Evolutionary conservation across 2,888 invertebrate genomes (phyloP).

Genomic region (Caenorhabditis sulstoni): DNA sequence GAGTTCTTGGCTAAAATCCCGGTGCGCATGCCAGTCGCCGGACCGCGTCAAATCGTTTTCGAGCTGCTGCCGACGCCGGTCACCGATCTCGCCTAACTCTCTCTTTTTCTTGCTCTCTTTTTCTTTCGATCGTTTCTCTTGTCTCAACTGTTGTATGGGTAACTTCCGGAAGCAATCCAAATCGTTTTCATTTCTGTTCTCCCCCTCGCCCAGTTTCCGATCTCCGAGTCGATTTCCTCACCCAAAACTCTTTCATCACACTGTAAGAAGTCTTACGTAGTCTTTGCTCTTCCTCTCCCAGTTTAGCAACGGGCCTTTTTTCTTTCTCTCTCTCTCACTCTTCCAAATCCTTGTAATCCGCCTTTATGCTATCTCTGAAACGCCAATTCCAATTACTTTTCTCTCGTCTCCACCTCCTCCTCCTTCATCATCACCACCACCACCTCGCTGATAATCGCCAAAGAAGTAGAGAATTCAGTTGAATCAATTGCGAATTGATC

Average conservation of each 20-base stretch:
- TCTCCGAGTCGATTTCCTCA: constrained; percentile 1
- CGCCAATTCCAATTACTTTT: neutral
- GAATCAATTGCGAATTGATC: constrained; percentile 28
- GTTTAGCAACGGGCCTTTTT: constrained; percentile 36
- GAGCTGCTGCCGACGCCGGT: constrained; percentile 67
- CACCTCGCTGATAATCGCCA: too few relatives aligned
- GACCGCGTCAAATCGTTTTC: constrained; percentile 69
- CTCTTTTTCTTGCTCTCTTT: too few relatives aligned
- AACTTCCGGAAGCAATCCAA: constrained; percentile 15
- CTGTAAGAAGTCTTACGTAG: neutral
- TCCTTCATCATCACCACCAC: too few relatives aligned
- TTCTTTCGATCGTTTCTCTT: constrained; percentile 5
- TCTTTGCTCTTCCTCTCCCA: constrained; percentile 26
- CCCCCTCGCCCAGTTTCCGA: constrained; percentile 13
- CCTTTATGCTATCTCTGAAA: constrained; percentile 12
- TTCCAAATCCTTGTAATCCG: neutral
- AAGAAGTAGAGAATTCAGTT: constrained; percentile 9
- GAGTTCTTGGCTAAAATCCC: constrained; percentile 75
- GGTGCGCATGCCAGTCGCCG: constrained; percentile 63
- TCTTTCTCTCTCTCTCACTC: neutral
- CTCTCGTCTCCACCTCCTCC: neutral
- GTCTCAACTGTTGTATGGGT: constrained; percentile 64
- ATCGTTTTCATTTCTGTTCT: neutral
- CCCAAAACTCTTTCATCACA: constrained; percentile 3
- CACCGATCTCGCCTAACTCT: constrained; percentile 1